Conservation (phyloP, 2,888 invertebrate species). For the Eurytoma californica region DNA sequence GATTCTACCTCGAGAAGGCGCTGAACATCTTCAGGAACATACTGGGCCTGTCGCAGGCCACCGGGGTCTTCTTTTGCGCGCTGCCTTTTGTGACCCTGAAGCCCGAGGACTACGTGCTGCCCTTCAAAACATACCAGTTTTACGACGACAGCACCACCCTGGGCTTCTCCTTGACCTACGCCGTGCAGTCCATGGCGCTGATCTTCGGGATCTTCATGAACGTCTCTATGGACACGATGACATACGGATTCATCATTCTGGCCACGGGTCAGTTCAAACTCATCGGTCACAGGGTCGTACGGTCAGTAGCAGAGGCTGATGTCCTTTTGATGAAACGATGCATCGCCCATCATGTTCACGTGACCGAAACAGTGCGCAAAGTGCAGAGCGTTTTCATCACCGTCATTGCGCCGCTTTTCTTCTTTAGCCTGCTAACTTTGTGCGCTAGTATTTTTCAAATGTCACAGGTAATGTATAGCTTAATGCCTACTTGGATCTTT, state of each 20-base stretch:
- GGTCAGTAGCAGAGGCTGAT: neutral
- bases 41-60: slow-evolving; percentile 19
- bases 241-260: slow-evolving; percentile 48
- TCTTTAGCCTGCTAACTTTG: slow-evolving; percentile 47
- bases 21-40: slow-evolving; percentile 24
- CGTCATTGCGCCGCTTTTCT: slow-evolving; percentile 33
- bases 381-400: slow-evolving; percentile 33
- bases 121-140: slow-evolving; percentile 44
- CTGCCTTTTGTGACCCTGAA: slow-evolving; percentile 31
- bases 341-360: slow-evolving; percentile 31
- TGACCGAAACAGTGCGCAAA: slow-evolving; percentile 16
- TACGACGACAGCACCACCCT: slow-evolving; percentile 37
- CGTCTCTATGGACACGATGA: slow-evolving; percentile 47
- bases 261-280: slow-evolving; percentile 43
- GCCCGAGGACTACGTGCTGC: slow-evolving; percentile 17
- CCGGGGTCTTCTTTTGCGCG: slow-evolving; percentile 17
- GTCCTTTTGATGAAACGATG: neutral
- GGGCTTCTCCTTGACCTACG: slow-evolving; percentile 20
- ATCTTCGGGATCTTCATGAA: slow-evolving; percentile 43
- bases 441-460: slow-evolving; percentile 47
- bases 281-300: slow-evolving; percentile 22
- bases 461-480: slow-evolving; percentile 18
- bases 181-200: slow-evolving; percentile 21
- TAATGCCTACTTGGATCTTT: neutral
- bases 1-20: neutral